These are phyloP conservation scores for Ellobius talpinus DNA, from an alignment of 2,113 vertebrate species.

Conservation along the genomic window DNA sequence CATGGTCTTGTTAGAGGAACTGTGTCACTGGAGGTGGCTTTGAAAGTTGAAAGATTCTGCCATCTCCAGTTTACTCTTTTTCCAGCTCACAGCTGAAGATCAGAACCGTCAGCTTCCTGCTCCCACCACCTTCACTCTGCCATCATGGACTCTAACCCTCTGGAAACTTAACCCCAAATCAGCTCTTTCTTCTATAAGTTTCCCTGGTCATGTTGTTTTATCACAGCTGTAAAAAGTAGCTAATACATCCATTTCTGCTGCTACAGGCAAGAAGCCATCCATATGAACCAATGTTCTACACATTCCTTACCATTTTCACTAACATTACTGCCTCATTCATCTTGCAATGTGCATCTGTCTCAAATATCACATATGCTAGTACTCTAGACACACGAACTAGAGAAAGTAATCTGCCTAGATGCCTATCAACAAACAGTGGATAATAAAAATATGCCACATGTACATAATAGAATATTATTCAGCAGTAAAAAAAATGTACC, in stretches of 20 bases:
- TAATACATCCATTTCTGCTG: background rate
- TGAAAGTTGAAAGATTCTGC: background rate
- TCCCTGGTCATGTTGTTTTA: background rate
- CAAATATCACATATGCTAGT: background rate
- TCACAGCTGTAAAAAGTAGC: background rate
- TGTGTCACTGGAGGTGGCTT: background rate
- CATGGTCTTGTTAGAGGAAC: background rate
- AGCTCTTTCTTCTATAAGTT: background rate
- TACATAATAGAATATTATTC: background rate
- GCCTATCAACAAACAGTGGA: background rate
- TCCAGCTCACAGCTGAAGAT: background rate
- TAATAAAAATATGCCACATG: background rate
- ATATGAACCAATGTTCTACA: background rate
- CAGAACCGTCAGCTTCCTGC: background rate
- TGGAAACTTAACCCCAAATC: background rate
- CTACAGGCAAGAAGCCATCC: background rate
- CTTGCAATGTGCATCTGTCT: background rate
- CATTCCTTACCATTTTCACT: no score
- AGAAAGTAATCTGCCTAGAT: background rate
- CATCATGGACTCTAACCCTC: background rate
- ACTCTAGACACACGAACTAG: background rate
- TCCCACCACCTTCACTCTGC: background rate
- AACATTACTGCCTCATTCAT: background rate
- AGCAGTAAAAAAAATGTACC: background rate
- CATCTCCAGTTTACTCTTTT: background rate